These are phyloP conservation scores for Chrysina gloriosa DNA, from an alignment of 2,888 invertebrate genomes.

Conservation along the genomic window DNA sequence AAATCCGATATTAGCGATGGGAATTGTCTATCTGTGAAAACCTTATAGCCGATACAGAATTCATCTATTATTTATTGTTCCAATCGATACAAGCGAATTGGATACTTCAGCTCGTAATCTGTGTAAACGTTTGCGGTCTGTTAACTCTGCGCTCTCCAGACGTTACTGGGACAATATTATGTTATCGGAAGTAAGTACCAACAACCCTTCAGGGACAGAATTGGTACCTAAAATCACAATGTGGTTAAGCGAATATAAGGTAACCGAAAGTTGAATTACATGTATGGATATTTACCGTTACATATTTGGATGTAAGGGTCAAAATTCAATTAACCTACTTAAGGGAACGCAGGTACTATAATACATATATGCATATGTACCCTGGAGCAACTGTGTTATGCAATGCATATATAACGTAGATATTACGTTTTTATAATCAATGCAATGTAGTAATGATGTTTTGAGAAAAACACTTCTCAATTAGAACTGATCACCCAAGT, in stretches of 20 bases:
- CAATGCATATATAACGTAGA: too few relatives aligned
- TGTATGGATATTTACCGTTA: conserved; percentile 2
- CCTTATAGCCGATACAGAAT: not conserved
- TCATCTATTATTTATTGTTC: conserved; percentile 15
- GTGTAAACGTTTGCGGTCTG: conserved; percentile 13
- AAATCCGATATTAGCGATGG: too few relatives aligned
- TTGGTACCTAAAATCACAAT: conserved; percentile 12
- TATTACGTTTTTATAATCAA: too few relatives aligned
- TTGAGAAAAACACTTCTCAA: too few relatives aligned
- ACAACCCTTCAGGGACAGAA: not conserved
- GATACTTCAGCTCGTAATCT: conserved; percentile 6
- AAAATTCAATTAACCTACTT: conserved; percentile 3
- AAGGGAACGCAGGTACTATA: not conserved
- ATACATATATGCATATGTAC: not conserved
- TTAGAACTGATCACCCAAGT: too few relatives aligned
- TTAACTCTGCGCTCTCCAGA: conserved; percentile 5
- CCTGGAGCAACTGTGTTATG: not conserved
- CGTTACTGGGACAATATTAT: conserved; percentile 13
- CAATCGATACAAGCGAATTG: conserved; percentile 7
- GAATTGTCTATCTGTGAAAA: not conserved
- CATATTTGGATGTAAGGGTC: not conserved
- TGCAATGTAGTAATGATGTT: too few relatives aligned
- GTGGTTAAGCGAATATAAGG: not conserved
- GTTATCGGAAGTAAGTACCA: conserved; percentile 16
- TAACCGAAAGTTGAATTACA: not conserved